Evolutionary conservation across 2,888 invertebrate species (phyloP).

Genomic region (Cheilosia variabilis): DNA sequence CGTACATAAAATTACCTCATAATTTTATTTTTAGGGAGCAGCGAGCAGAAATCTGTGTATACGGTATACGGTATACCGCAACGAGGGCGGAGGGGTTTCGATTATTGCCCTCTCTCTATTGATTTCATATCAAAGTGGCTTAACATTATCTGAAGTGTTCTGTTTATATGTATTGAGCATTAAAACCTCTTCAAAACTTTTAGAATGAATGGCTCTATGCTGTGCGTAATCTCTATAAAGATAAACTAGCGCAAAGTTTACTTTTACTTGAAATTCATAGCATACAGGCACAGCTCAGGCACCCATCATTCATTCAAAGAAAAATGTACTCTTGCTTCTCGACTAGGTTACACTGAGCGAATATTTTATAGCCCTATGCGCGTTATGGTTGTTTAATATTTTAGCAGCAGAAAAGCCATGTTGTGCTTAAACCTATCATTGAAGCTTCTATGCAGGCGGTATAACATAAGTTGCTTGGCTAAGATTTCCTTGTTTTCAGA

Average conservation of each 20-base stretch:
- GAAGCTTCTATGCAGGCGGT: too few relatives aligned
- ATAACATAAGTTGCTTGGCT: too few relatives aligned
- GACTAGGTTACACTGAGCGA: slow-evolving; percentile 23
- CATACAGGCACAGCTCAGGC: slow-evolving; percentile 35
- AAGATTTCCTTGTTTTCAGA: too few relatives aligned
- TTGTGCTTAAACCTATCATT: too few relatives aligned
- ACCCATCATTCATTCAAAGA: slow-evolving; percentile 24
- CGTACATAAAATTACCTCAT: slow-evolving; percentile 63
- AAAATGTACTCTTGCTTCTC: slow-evolving; percentile 8
- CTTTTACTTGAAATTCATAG: slow-evolving; percentile 35
- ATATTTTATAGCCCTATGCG: slow-evolving; percentile 6
- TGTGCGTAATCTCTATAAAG: background rate
- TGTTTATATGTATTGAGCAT: slow-evolving; percentile 35
- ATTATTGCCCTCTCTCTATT: slow-evolving; percentile 25
- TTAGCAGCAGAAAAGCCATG: background rate
- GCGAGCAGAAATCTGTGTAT: slow-evolving; percentile 20
- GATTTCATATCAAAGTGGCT: slow-evolving; percentile 53
- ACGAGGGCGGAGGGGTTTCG: background rate
- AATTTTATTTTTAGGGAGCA: slow-evolving; percentile 70
- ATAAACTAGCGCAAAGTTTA: slow-evolving; percentile 56
- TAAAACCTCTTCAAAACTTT: slow-evolving; percentile 25
- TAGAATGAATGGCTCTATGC: slow-evolving; percentile 22
- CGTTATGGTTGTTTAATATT: background rate
- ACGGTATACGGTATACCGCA: background rate
- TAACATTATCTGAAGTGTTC: slow-evolving; percentile 50